Percentiles rank a stretch among this genome's conserved stretches.
Conservation (phyloP, 2,113 vertebrate genomes). For the Lagopus leucura region DNA sequence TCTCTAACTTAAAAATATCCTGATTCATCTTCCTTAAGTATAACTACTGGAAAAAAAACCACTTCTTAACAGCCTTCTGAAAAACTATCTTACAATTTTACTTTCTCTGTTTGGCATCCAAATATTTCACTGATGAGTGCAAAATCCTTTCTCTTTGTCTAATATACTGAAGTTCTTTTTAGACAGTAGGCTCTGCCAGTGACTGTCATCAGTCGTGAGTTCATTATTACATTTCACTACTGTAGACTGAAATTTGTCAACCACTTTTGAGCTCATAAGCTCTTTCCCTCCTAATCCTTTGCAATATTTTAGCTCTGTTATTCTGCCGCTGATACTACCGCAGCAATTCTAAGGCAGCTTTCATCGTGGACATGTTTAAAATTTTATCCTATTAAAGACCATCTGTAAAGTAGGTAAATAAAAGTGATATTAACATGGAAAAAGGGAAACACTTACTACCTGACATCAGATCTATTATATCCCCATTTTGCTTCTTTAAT, state of each 20-base stretch:
- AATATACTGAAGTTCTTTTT: background rate
- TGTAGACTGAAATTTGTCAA: background rate
- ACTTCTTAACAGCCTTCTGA: background rate
- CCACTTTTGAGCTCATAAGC: background rate
- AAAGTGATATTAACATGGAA: background rate
- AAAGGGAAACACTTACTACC: background rate
- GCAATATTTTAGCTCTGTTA: background rate
- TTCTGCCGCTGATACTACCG: background rate
- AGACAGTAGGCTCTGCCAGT: background rate
- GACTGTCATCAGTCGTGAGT: background rate
- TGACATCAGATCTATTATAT: background rate
- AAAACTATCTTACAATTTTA: background rate
- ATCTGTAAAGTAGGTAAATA: background rate
- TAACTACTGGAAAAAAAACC: background rate
- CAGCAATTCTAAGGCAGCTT: background rate
- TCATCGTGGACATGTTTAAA: background rate
- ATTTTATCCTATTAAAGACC: background rate
- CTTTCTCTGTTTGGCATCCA: background rate
- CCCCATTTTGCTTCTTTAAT: background rate
- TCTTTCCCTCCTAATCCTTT: background rate
- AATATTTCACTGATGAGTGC: background rate
- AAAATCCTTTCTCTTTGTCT: background rate
- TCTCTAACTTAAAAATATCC: background rate
- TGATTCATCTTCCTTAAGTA: slow-evolving; percentile 22
- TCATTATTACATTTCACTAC: background rate